Evolutionary conservation across 2,888 invertebrate genomes (phyloP), one percentile per base, ranked within the genome.

Genomic region (Cheilosia scutellata): DNA sequence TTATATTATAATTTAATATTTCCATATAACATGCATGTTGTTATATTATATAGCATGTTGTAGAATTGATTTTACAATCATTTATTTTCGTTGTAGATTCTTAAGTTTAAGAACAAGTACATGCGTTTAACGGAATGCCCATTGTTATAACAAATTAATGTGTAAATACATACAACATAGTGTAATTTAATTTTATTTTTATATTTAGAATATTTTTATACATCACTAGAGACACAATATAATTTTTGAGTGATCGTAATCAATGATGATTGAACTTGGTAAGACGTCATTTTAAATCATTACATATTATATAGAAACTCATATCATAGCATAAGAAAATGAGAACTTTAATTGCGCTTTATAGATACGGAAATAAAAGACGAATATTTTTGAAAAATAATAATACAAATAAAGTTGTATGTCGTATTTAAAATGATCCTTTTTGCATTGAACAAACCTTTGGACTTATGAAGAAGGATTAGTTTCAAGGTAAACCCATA

Each of bases 11-110:
- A 74, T 76, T 60, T 53, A 53, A 58, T 57, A 58, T 51, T 82
- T 71, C 63, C 44, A 49, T 66, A 82, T 49, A 42, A 55, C 78
- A 82, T 60, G 88, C 87, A 88, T 88, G 88, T 72, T 82, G 70
- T 88, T 86, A 58, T 78, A 78, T 77, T 78, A 78, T 77, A 78
- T 75, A 82, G 88, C 88, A 88, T 88, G 88, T 82, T 66, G 76
- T 80, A 80, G 65, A 63, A 42, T 71, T 58, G 25, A 71, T 37
- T 79, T 51, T 65, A 79, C 66, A 66, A 79, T 60, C 40, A 78
- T 77, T 60, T 25, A 60, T 29, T 68, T 72, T 70, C 51, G 33
- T 77, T 68, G 51, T 65, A 75, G 71, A 68, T 49, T 37, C 55
- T 25, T 6, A 66, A 25, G 20, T 63, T 63, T 9, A 65, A 57